phyloP scores from a whole-genome alignment of 2,113 vertebrate genomes.

The Melanerpes formicivorus region DNA sequence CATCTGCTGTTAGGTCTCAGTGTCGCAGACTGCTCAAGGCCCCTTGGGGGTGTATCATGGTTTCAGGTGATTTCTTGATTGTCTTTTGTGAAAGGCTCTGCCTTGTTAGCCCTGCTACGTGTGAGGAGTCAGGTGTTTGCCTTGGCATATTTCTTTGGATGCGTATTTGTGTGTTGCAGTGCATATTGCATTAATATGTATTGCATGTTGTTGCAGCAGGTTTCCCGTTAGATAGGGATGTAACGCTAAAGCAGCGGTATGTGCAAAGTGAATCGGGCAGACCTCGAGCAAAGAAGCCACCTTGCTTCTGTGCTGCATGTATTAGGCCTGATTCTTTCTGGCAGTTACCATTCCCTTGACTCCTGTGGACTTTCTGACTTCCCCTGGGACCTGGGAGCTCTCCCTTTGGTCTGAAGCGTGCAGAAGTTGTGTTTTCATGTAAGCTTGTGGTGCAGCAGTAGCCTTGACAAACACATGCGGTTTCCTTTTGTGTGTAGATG shows the following conservation, averaged over 20 bases:
- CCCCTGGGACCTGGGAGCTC: background rate
- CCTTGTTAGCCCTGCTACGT: constrained; percentile 47
- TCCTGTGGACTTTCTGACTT: constrained; percentile 48
- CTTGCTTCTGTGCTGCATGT: constrained; percentile 75
- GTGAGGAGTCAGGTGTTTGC: constrained; percentile 48
- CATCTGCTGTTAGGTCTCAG: constrained; percentile 11
- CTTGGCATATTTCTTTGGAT: constrained; percentile 63
- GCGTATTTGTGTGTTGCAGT: constrained; percentile 52
- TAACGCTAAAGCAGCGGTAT: constrained; percentile 71
- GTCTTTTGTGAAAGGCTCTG: constrained; percentile 51
- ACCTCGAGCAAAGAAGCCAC: constrained; percentile 56
- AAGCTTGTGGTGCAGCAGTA: constrained; percentile 39
- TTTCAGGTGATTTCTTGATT: constrained; percentile 53
- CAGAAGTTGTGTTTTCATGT: constrained; percentile 46
- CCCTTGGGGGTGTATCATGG: background rate
- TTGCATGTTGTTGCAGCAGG: constrained; percentile 67
- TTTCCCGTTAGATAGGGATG: constrained; percentile 59
- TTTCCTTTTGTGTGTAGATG: constrained; percentile 38
- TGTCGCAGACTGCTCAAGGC: constrained; percentile 9
- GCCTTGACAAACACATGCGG: constrained; percentile 41
- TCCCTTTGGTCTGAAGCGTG: constrained; percentile 3
- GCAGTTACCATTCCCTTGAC: constrained; percentile 24
- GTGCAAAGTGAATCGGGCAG: constrained; percentile 58
- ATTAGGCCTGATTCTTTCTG: constrained; percentile 32
- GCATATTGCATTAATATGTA: constrained; percentile 74